A percentile compares a stretch with the other conserved stretches of the same genome.
Conservation (phyloP, 1,140 invertebrate genomes). For the Adoxophyes honmai region DNA sequence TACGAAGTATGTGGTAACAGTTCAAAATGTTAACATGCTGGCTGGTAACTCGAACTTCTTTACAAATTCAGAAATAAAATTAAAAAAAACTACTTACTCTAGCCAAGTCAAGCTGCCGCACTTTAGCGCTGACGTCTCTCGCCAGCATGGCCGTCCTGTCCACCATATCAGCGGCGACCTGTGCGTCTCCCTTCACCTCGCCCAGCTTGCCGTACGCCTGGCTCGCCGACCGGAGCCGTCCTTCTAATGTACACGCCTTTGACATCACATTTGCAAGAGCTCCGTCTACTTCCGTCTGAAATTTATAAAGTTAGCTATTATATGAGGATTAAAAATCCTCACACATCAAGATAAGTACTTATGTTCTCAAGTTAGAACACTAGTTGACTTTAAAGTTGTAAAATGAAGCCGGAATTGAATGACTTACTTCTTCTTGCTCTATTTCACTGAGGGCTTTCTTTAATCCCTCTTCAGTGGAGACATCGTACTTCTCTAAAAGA, state of each 20-base stretch:
- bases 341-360: no score
- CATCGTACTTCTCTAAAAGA: conserved; percentile 65
- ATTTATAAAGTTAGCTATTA: neutral
- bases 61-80: no score
- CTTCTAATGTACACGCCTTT: conserved; percentile 55
- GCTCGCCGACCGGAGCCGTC: conserved; percentile 59
- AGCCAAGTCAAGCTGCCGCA: conserved; percentile 94
- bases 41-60: no score
- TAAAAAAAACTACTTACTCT: conserved; percentile 91
- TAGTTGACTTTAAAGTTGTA: no score
- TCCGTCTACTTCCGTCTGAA: conserved; percentile 60
- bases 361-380: no score
- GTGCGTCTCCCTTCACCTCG: conserved; percentile 63
- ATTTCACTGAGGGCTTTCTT: conserved; percentile 64
- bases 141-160: conserved; percentile 92
- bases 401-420: no score
- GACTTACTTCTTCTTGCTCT: conserved; percentile 64
- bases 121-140: conserved; percentile 97
- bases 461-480: conserved; percentile 64
- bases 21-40: no score
- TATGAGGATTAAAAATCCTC: no score
- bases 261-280: conserved; percentile 50
- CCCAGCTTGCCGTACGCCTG: conserved; percentile 65
- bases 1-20: no score
- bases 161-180: conserved; percentile 85